Evolutionary conservation across 1,140 invertebrate species (phyloP).

Genomic region (Rhysida immarginata): DNA sequence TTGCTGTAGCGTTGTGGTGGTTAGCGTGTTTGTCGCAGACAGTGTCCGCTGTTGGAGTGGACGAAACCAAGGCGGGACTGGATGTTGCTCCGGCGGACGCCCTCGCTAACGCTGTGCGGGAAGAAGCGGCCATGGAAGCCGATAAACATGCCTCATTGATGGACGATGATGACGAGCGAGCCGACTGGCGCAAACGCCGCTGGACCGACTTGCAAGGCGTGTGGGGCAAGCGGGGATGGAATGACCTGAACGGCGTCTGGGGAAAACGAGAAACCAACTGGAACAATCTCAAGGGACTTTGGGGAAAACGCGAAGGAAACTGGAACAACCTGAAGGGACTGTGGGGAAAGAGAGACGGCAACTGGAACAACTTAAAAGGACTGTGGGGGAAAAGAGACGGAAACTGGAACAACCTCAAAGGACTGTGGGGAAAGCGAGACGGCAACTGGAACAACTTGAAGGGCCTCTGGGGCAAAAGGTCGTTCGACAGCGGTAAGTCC

Average conservation of each 20-base stretch:
- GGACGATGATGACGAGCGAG: slow-evolving; percentile 19
- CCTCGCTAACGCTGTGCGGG: not conserved
- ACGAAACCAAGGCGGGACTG: too few relatives aligned
- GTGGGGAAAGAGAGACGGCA: slow-evolving; percentile 52
- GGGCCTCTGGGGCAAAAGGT: slow-evolving; percentile 54
- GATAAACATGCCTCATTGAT: slow-evolving; percentile 14
- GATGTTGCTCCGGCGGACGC: not conserved
- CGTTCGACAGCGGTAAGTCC: not conserved
- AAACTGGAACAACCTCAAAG: slow-evolving; percentile 53
- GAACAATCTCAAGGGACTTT: slow-evolving; percentile 31
- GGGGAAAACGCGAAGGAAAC: slow-evolving; percentile 51
- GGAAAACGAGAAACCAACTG: slow-evolving; percentile 9
- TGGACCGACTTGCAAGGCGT: slow-evolving; percentile 44
- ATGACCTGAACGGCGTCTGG: slow-evolving; percentile 6
- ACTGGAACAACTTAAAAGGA: slow-evolving; percentile 53
- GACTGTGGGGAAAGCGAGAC: slow-evolving; percentile 54
- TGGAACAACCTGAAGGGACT: slow-evolving; percentile 56
- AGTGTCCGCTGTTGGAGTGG: too few relatives aligned
- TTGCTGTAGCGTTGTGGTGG: too few relatives aligned
- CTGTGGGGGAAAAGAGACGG: slow-evolving; percentile 55
- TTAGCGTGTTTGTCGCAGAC: too few relatives aligned
- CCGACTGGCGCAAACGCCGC: slow-evolving; percentile 33
- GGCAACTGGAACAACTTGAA: slow-evolving; percentile 54
- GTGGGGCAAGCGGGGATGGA: slow-evolving; percentile 40
- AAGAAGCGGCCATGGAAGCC: not conserved